phyloP scores from a whole-genome alignment of 2,888 invertebrate species.

The Sussaba pulchella region DNA sequence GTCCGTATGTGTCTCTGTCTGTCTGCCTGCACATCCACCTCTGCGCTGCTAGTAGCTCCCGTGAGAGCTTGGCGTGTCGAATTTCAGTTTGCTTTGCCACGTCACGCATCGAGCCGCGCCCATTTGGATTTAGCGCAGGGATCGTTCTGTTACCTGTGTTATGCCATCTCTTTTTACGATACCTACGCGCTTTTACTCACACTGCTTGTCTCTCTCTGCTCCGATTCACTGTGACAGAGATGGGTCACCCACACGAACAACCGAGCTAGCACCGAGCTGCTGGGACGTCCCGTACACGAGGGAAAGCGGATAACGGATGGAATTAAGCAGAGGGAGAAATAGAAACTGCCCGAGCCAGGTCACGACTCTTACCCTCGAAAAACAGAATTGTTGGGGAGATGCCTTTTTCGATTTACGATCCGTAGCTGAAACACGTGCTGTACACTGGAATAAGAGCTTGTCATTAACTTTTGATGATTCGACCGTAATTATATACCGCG shows the following conservation, averaged over 20 bases:
- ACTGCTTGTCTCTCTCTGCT: too few relatives aligned
- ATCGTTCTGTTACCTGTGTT: constrained; percentile 37
- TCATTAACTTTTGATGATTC: neutral
- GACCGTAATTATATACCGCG: neutral
- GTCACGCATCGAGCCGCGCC: constrained; percentile 81
- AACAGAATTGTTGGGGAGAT: constrained; percentile 11
- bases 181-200: neutral
- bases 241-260: constrained; percentile 42
- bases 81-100: constrained; percentile 83
- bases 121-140: constrained; percentile 76
- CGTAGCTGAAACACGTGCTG: neutral
- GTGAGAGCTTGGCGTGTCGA: constrained; percentile 78
- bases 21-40: constrained; percentile 57
- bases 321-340: constrained; percentile 49
- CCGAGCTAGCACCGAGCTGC: constrained; percentile 44
- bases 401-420: constrained; percentile 36
- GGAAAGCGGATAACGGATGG: constrained; percentile 45
- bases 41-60: constrained; percentile 65
- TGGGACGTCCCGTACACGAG: constrained; percentile 55
- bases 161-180: constrained; percentile 39
- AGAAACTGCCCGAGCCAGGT: constrained; percentile 41
- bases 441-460: neutral
- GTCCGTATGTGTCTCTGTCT: constrained; percentile 82
- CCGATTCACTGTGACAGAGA: constrained; percentile 40
- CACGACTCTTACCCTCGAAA: constrained; percentile 44